Conservation (phyloP, 2,797 vertebrate species). For the Tapirus indicus region DNA sequence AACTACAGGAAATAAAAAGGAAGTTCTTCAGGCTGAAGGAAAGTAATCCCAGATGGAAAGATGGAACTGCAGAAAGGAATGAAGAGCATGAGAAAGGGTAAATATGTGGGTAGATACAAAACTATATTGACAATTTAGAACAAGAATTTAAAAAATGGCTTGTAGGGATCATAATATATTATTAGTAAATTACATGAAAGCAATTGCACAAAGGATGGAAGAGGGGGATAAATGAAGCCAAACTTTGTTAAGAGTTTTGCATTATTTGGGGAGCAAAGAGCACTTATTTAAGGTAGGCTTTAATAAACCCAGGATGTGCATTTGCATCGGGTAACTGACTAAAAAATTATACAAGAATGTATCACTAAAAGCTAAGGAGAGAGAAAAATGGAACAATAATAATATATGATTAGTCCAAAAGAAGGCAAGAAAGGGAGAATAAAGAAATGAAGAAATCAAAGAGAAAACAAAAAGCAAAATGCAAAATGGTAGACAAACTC, state of each 20-base stretch:
- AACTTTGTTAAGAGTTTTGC: slow-evolving; percentile 14
- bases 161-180: neutral
- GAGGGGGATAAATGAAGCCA: neutral
- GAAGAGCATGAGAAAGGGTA: neutral
- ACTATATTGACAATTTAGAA: neutral
- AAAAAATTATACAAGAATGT: slow-evolving; percentile 5
- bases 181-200: neutral
- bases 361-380: neutral
- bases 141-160: neutral
- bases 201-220: neutral
- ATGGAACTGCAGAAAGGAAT: neutral
- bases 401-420: neutral
- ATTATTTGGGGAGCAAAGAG: neutral
- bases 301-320: neutral
- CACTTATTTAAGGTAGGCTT: neutral
- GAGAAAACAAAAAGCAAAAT: slow-evolving; percentile 21
- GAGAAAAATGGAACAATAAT: slow-evolving; percentile 29
- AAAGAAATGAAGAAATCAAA: slow-evolving; percentile 27
- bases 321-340: neutral
- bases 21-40: slow-evolving; percentile 18
- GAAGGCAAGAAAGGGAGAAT: neutral
- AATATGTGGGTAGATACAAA: neutral
- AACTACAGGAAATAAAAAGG: slow-evolving; percentile 20
- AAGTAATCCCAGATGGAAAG: neutral
- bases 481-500: slow-evolving; percentile 1